Base-by-base conservation (phyloP, 2,113 vertebrate species). In the Castor canadensis region DNA sequence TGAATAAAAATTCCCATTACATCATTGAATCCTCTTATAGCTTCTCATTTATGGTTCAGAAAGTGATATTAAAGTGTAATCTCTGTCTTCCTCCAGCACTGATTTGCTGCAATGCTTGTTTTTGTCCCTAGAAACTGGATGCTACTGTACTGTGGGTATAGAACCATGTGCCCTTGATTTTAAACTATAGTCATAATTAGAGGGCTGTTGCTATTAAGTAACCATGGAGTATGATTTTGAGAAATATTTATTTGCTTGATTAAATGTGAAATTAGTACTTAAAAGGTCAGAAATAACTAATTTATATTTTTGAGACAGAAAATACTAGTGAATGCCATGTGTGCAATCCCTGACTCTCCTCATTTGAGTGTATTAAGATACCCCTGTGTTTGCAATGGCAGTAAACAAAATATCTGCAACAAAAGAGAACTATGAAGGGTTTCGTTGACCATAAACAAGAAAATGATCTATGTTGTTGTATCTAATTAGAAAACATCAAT, bases 211-310 rank as follows among this genome's bases (percentile, higher is more conserved):
- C 89, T 97, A 97, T 98, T 98, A 98, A 98, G 96, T 95, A 98
- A 97, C 96, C 96, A 58, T 79, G 66, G 94, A 98, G 96, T 96
- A 95, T 93, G 96, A 96, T 96, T 98, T 97, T 97, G 96, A 98
- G 95, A 94, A 98, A 97, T 96, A 92, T 97, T 98, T 98, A 98
- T 96, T 97, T 98, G 97, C 97, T 96, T 98, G 97, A 94, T 98
- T 98, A 98, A 98, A 98, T 98, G 97, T 97, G 96, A 98, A 98
- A 98, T 98, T 97, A 98, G 94, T 97, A 89, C 97, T 98, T 98
- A 97, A 98, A 98, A 98, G 97, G 97, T 98, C 96, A 98, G 97
- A 98, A 98, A 98, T 98, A 98, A 97, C 97, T 96, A 98, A 96
- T 98, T 98, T 98, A 98, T 98, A 97, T 98, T 98, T 98, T 10